Evolutionary conservation across 1,140 invertebrate species (phyloP).

Genomic region (Trichonephila clavipes): DNA sequence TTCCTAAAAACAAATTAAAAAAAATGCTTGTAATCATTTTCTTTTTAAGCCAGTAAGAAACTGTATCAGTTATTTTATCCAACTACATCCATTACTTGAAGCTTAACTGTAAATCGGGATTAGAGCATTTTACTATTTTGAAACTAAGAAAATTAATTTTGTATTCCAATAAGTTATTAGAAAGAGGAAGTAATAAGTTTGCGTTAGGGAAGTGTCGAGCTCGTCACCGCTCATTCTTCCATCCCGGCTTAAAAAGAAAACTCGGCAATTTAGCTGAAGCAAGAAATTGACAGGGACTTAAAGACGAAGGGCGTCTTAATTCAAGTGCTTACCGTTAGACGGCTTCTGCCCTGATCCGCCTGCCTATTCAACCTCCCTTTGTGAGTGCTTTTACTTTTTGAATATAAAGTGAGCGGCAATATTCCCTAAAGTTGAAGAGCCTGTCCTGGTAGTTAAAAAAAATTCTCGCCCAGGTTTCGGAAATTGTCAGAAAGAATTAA

Average conservation of each 20-base stretch:
- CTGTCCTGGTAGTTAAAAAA: constrained; percentile 61
- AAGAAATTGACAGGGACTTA: constrained; percentile 76
- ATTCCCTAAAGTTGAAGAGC: constrained; percentile 76
- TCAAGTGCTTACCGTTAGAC: constrained; percentile 75
- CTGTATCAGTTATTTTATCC: neutral
- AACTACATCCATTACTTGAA: neutral
- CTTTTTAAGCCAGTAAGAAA: neutral
- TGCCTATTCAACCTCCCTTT: constrained; percentile 71
- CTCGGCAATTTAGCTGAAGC: constrained; percentile 71
- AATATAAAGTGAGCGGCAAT: constrained; percentile 76
- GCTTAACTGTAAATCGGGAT: constrained; percentile 37
- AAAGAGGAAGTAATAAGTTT: constrained; percentile 74
- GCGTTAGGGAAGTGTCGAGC: constrained; percentile 65
- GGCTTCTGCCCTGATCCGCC: constrained; percentile 71
- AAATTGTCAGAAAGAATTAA: constrained; percentile 77
- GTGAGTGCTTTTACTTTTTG: constrained; percentile 75
- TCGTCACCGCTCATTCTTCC: constrained; percentile 27
- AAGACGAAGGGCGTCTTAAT: constrained; percentile 70
- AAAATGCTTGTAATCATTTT: too few species aligned
- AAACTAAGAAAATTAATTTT: constrained; percentile 67
- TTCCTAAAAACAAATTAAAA: too few species aligned
- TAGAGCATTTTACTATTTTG: constrained; percentile 12
- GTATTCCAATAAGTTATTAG: constrained; percentile 65
- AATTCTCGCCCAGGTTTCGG: constrained; percentile 70
- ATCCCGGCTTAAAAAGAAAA: constrained; percentile 62